A percentile compares a stretch with the other conserved stretches of the same genome.
These are phyloP conservation scores for Sinhomidia bicolor DNA, from an alignment of 2,888 invertebrate species.

Conservation along the genomic window DNA sequence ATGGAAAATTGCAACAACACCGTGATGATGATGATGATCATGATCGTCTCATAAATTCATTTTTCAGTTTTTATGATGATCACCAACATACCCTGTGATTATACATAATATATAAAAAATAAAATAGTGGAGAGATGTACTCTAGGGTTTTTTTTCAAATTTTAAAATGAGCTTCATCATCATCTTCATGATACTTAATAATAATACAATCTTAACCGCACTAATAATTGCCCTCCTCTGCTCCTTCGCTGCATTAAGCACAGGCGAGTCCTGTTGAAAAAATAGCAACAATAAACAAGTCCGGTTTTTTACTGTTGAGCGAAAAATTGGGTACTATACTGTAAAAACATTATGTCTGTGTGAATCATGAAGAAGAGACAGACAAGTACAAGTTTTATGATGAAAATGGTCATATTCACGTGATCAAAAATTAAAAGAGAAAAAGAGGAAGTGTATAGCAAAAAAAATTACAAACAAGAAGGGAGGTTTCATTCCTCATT, in stretches of 20 bases:
- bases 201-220: conserved; percentile 1
- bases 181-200: too few relatives aligned
- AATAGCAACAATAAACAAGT: conserved; percentile 46
- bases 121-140: not conserved
- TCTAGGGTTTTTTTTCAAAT: too few relatives aligned
- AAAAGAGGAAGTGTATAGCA: conserved; percentile 54
- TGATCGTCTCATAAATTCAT: not conserved
- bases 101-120: not conserved
- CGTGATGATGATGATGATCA: too few relatives aligned
- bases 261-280: not conserved
- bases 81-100: conserved; percentile 32
- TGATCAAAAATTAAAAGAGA: conserved; percentile 37
- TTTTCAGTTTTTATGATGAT: conserved; percentile 37
- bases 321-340: not conserved
- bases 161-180: not conserved
- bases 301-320: conserved; percentile 16
- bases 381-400: not conserved
- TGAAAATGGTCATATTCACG: not conserved
- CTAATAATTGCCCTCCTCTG: conserved; percentile 20
- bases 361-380: not conserved
- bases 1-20: conserved; percentile 42
- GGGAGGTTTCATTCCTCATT: conserved; percentile 35
- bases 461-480: conserved; percentile 48
- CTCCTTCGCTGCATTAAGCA: conserved; percentile 33
- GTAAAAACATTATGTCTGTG: not conserved